phyloP scores from a whole-genome alignment of 2,888 invertebrate species.

The Lysandra coridon region DNA sequence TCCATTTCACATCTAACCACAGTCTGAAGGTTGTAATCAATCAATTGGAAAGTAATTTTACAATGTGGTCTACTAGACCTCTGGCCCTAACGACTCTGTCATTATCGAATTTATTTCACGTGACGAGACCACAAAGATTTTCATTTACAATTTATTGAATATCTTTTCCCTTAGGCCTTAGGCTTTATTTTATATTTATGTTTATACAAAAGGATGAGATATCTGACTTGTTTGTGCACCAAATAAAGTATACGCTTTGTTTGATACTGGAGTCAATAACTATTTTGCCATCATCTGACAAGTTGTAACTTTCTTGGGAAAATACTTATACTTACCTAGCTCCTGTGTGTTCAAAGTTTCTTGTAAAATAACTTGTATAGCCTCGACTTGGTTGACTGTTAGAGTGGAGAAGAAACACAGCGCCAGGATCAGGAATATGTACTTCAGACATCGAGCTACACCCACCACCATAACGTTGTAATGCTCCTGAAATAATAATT shows the following conservation, averaged over 20 bases:
- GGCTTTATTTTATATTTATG: not conserved
- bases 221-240: not conserved
- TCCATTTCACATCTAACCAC: not conserved
- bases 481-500: constrained; percentile 28
- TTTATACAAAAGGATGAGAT: not conserved
- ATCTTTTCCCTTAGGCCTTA: not conserved
- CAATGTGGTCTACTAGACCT: not conserved
- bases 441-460: constrained; percentile 50
- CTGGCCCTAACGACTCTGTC: not conserved
- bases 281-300: not conserved
- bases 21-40: not conserved
- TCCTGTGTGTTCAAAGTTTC: constrained; percentile 56
- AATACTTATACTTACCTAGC: constrained; percentile 50
- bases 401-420: constrained; percentile 61
- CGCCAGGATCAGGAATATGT: constrained; percentile 53
- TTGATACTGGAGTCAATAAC: not conserved
- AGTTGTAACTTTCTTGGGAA: too few relatives aligned
- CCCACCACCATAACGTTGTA: constrained; percentile 23
- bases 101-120: constrained; percentile 10
- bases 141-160: not conserved
- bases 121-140: not conserved
- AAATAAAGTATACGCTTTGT: not conserved
- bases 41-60: not conserved
- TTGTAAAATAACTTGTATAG: constrained; percentile 58
- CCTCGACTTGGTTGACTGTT: constrained; percentile 53